phyloP scores from a whole-genome alignment of 1,140 invertebrate genomes.

The Dreissena rostriformis region DNA sequence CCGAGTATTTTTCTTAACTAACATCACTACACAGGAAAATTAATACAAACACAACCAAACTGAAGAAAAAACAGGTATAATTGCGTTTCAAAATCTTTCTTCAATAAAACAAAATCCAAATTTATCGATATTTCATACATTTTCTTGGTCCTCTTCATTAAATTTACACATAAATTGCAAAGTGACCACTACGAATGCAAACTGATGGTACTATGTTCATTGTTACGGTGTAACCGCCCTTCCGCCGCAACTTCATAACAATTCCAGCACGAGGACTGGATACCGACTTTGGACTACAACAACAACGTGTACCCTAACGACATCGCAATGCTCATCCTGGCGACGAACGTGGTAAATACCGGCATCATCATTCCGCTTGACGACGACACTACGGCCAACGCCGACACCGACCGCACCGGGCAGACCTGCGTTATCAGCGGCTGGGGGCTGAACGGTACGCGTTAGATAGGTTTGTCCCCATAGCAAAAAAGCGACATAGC shows the following conservation, averaged over 20 bases:
- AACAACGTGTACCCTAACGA: constrained; percentile 36
- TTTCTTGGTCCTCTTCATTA: background rate
- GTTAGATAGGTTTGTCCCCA: too few relatives aligned
- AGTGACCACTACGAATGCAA: background rate
- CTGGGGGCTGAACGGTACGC: constrained; percentile 39
- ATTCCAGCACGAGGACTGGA: constrained; percentile 29
- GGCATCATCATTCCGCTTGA: constrained; percentile 20
- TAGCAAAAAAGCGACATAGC: too few relatives aligned
- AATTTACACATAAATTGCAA: too few relatives aligned
- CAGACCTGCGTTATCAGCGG: constrained; percentile 37
- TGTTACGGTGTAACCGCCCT: background rate
- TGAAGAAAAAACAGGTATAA: too few relatives aligned
- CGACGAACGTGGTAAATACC: background rate
- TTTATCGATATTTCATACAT: background rate
- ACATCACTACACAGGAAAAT: too few relatives aligned
- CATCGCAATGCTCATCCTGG: constrained; percentile 22
- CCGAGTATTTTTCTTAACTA: too few relatives aligned
- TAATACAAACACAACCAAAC: too few relatives aligned
- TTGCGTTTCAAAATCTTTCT: too few relatives aligned
- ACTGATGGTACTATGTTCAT: background rate
- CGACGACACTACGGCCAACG: background rate
- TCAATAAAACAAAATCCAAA: too few relatives aligned
- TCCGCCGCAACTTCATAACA: background rate
- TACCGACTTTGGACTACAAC: constrained; percentile 4
- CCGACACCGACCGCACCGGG: constrained; percentile 1